These are phyloP conservation scores for Lamellibrachia luymesi DNA, from an alignment of 1,140 invertebrate genomes.

Conservation along the genomic window DNA sequence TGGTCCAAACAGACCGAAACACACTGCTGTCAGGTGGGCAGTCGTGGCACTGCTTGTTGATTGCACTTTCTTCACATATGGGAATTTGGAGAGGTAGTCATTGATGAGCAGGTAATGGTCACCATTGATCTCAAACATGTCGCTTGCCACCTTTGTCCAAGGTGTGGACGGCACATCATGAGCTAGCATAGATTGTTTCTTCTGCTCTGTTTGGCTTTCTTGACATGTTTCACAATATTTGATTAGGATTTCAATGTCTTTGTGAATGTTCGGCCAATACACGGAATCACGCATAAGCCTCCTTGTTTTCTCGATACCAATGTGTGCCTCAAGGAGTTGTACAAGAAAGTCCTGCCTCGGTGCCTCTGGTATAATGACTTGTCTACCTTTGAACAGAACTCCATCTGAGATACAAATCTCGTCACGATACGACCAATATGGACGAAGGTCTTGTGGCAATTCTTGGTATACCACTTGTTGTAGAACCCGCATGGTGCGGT, in stretches of 20 bases:
- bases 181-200: too few relatives aligned
- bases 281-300: conserved; percentile 2
- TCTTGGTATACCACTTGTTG: not conserved
- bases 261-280: too few relatives aligned
- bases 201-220: too few relatives aligned
- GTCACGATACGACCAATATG: conserved; percentile 15
- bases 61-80: too few relatives aligned
- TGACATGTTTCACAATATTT: too few relatives aligned
- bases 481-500: not conserved
- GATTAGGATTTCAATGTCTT: too few relatives aligned
- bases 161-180: too few relatives aligned
- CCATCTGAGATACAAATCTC: not conserved
- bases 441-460: conserved; percentile 2
- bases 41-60: too few relatives aligned
- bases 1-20: too few relatives aligned
- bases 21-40: too few relatives aligned
- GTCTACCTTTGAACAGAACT: conserved; percentile 6
- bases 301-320: not conserved
- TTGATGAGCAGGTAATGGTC: not conserved
- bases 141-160: too few relatives aligned
- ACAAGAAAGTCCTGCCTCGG: not conserved
- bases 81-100: not conserved
- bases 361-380: conserved; percentile 6
- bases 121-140: too few relatives aligned
- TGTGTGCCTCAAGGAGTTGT: conserved; percentile 7